Evolutionary conservation across 1,140 invertebrate genomes (phyloP).

Genomic region (Micrasema minimum): DNA sequence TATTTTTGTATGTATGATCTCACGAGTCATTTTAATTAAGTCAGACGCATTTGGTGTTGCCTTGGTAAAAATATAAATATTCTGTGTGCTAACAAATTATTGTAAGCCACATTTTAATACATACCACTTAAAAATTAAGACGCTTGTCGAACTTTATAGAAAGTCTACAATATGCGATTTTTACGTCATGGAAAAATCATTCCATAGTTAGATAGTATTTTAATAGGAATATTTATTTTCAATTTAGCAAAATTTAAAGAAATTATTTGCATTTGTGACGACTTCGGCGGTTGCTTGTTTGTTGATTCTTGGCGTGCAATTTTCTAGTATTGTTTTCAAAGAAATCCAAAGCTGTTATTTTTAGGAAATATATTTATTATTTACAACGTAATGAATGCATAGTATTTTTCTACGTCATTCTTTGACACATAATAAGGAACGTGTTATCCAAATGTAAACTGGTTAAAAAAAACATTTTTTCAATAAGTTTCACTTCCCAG

Average conservation of each 20-base stretch:
- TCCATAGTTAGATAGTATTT: constrained; percentile 20
- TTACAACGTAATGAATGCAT: not conserved
- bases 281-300: too few species aligned
- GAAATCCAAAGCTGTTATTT: constrained; percentile 4
- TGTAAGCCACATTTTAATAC: constrained; percentile 4
- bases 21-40: constrained; percentile 23
- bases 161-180: constrained; percentile 19
- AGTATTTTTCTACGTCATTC: constrained; percentile 2
- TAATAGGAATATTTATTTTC: constrained; percentile 10
- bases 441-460: too few species aligned
- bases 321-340: not conserved
- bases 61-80: constrained; percentile 18
- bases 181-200: constrained; percentile 13
- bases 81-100: constrained; percentile 6
- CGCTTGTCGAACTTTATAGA: constrained; percentile 5
- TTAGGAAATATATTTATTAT: constrained; percentile 20
- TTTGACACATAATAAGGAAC: not conserved
- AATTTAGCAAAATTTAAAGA: too few species aligned
- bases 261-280: too few species aligned
- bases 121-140: constrained; percentile 11
- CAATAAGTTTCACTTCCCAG: too few species aligned
- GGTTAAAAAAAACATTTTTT: too few species aligned
- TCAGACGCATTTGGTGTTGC: constrained; percentile 13
- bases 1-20: constrained; percentile 46
- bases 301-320: not conserved